These are phyloP conservation scores for Eilema caniola DNA, from an alignment of 2,888 invertebrate genomes.

Conservation along the genomic window DNA sequence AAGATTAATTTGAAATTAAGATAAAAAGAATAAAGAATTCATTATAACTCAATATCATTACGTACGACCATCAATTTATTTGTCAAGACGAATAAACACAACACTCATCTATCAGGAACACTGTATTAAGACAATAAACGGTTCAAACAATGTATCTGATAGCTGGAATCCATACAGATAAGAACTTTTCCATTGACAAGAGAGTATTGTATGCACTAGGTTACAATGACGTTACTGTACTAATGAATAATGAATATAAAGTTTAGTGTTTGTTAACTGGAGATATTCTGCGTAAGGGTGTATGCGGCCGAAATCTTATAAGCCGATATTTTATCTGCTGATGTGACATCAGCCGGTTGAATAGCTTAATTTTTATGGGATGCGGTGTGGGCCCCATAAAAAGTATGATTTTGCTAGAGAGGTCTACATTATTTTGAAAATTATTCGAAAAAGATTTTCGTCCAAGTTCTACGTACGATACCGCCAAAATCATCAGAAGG, in stretches of 20 bases:
- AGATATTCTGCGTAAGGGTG: not conserved
- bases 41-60: not conserved
- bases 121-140: constrained; percentile 23
- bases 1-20: not conserved
- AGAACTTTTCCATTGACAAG: constrained; percentile 31
- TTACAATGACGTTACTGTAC: not conserved
- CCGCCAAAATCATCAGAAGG: not conserved
- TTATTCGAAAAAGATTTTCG: not conserved
- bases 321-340: too few species aligned
- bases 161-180: constrained; percentile 34
- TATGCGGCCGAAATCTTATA: too few species aligned
- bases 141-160: constrained; percentile 32
- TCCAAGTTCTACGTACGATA: not conserved
- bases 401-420: too few species aligned
- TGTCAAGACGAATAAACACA: constrained; percentile 2
- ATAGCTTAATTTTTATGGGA: too few species aligned
- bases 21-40: not conserved
- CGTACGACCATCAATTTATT: not conserved
- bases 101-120: not conserved
- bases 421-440: too few species aligned
- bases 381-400: too few species aligned
- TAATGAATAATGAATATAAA: not conserved
- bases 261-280: not conserved
- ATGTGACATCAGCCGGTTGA: too few species aligned
- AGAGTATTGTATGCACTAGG: constrained; percentile 2